Conservation (phyloP, 2,888 invertebrate species). For the Dryobotodes eremita region DNA sequence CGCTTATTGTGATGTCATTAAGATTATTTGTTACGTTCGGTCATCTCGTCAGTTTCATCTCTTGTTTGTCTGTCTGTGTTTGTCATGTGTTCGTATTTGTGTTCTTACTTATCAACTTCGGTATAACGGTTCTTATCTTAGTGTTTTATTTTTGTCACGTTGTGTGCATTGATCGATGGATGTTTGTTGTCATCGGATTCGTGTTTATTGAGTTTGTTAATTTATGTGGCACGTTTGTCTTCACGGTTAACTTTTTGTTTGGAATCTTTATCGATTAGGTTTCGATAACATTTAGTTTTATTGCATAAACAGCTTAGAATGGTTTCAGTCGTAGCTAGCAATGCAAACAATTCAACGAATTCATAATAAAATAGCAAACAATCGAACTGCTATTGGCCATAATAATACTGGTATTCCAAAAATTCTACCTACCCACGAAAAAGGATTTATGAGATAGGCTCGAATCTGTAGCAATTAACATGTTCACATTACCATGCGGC, state of each 20-base stretch:
- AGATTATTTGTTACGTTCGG: conserved; percentile 52
- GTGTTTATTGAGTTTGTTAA: neutral
- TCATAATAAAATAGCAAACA: neutral
- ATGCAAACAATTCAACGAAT: neutral
- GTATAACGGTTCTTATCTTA: conserved; percentile 43
- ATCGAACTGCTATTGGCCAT: conserved; percentile 22
- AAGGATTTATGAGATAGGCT: conserved; percentile 65
- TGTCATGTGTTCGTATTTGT: conserved; percentile 33
- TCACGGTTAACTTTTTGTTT: neutral
- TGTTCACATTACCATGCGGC: conserved; percentile 75
- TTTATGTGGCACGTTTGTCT: neutral
- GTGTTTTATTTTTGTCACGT: conserved; percentile 47
- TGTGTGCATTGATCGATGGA: conserved; percentile 49
- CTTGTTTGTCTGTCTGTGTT: conserved; percentile 24
- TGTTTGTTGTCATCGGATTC: conserved; percentile 35
- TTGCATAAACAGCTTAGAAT: neutral
- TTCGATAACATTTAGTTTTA: neutral
- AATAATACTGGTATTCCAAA: conserved; percentile 19
- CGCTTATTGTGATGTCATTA: conserved; percentile 64
- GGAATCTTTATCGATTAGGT: neutral
- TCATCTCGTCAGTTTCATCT: conserved; percentile 34
- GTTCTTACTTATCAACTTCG: conserved; percentile 43
- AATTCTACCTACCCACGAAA: conserved; percentile 41
- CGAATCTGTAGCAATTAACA: conserved; percentile 80
- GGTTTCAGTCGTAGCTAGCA: neutral